phyloP scores from a whole-genome alignment of 2,113 vertebrate species.

The Albula goreensis region DNA sequence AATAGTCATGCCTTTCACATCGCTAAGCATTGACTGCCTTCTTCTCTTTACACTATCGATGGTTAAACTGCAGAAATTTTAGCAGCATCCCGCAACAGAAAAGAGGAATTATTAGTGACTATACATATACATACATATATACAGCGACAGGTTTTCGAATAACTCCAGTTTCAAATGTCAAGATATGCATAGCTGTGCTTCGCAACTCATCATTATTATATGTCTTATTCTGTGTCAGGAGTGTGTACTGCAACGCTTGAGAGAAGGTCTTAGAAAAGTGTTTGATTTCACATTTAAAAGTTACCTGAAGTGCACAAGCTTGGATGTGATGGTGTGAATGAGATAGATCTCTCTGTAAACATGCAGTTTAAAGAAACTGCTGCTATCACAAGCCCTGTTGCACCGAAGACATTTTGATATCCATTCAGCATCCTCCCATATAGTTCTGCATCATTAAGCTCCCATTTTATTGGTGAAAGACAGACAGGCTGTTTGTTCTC shows the following conservation, averaged over 20 bases:
- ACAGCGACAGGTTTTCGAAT: too few relatives aligned
- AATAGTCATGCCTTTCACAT: background rate
- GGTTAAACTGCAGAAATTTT: background rate
- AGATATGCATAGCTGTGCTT: background rate
- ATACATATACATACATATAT: too few relatives aligned
- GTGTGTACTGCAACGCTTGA: too few relatives aligned
- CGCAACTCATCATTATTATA: background rate
- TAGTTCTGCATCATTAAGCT: background rate
- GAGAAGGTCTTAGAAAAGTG: too few relatives aligned
- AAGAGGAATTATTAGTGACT: too few relatives aligned
- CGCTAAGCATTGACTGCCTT: background rate
- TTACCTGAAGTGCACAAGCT: background rate
- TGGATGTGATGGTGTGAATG: background rate
- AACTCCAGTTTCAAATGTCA: too few relatives aligned
- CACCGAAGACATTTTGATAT: background rate
- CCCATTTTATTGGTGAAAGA: background rate
- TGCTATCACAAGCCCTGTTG: background rate
- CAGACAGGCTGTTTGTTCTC: background rate
- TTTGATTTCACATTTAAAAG: slow-evolving; percentile 8
- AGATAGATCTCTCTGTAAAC: background rate
- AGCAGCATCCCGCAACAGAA: background rate
- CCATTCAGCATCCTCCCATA: background rate
- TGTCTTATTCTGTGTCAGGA: background rate
- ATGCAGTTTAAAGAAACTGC: background rate
- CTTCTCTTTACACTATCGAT: background rate